phyloP scores from a whole-genome alignment of 2,888 invertebrate species.

The Incurvaria masculella region DNA sequence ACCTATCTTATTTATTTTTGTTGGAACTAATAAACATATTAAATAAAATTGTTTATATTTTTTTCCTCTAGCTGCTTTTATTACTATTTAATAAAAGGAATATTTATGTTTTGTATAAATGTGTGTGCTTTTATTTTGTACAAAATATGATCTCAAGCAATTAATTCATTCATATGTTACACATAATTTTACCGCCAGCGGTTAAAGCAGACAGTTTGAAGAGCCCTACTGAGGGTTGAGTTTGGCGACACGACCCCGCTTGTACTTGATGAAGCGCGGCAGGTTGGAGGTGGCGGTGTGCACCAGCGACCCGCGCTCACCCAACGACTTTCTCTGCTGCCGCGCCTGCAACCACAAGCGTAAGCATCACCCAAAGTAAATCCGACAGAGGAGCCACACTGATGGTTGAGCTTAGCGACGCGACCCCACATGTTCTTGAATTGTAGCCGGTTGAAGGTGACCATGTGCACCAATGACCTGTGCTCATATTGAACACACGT shows the following conservation, averaged over 20 bases:
- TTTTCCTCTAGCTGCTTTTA: too few species aligned
- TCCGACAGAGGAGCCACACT: too few species aligned
- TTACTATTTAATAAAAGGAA: too few species aligned
- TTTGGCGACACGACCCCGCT: slow-evolving; percentile 37
- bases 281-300: slow-evolving; percentile 68
- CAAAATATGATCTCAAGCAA: too few species aligned
- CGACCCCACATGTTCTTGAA: slow-evolving; percentile 65
- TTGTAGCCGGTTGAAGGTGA: slow-evolving; percentile 63
- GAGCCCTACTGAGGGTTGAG: slow-evolving; percentile 5
- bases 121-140: too few species aligned
- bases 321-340: slow-evolving; percentile 61
- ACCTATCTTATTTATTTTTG: too few species aligned
- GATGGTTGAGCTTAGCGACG: slow-evolving; percentile 18
- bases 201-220: too few species aligned
- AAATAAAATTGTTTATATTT: background rate
- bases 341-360: slow-evolving; percentile 57
- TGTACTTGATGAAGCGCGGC: slow-evolving; percentile 69
- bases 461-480: slow-evolving; percentile 67
- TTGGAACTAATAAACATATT: background rate
- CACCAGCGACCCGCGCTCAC: slow-evolving; percentile 67
- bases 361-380: too few species aligned
- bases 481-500: too few species aligned
- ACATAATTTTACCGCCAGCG: too few species aligned
- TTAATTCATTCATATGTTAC: too few species aligned
- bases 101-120: too few species aligned